Conservation (phyloP, 2,113 vertebrate species). For the Caloenas nicobarica region DNA sequence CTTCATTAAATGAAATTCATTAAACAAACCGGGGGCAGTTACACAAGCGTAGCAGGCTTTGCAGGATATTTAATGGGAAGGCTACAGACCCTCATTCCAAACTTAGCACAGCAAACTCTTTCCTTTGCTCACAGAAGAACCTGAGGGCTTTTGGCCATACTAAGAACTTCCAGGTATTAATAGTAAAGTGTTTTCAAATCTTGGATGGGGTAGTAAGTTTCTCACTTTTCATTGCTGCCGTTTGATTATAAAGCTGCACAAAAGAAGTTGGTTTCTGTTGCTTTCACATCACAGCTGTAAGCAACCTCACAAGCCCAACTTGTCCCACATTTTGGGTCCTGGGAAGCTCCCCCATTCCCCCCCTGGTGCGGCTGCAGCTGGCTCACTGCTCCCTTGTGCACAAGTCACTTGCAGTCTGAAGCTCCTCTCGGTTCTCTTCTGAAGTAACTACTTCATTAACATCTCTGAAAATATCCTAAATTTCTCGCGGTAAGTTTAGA, state of each 20-base stretch:
- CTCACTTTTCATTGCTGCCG: not conserved
- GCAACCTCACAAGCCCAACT: not conserved
- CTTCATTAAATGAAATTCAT: not conserved
- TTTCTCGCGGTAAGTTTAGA: no score
- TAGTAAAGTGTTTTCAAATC: not conserved
- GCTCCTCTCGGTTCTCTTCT: no score
- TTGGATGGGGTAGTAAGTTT: not conserved
- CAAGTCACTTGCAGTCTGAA: no score
- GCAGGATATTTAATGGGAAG: not conserved
- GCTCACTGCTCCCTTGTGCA: no score
- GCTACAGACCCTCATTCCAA: not conserved
- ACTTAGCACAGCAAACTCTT: not conserved
- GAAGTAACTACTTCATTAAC: no score
- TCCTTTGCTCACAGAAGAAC: not conserved
- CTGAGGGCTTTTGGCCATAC: not conserved
- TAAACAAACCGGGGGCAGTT: not conserved
- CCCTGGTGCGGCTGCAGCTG: no score
- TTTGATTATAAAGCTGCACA: not conserved
- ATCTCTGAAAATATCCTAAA: no score
- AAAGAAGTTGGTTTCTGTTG: not conserved
- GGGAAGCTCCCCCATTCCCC: no score
- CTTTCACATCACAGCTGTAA: not conserved
- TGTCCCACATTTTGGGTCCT: no score
- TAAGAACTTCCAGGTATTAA: not conserved
- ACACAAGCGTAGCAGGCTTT: not conserved